A percentile compares a stretch with the other conserved stretches of the same genome.
phyloP scores from a whole-genome alignment of 2,113 vertebrate genomes.

The Ifrita kowaldi region DNA sequence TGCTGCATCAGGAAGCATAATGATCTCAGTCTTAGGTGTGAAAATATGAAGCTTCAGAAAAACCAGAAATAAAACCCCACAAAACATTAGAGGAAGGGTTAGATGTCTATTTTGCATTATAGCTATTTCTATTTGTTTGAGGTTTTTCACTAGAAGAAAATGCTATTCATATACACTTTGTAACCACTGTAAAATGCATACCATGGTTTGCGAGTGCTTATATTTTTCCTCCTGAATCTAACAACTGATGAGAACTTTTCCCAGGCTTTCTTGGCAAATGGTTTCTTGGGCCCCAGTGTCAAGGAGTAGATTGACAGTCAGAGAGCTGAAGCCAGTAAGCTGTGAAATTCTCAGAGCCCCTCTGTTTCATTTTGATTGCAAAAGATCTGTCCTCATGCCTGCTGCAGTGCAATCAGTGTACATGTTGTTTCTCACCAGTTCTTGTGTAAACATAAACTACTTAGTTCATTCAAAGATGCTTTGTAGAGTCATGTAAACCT shows the following conservation, averaged over 20 bases:
- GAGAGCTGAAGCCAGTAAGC: background rate
- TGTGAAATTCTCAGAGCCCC: background rate
- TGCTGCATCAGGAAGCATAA: background rate
- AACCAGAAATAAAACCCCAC: fast-evolving
- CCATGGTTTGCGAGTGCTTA: background rate
- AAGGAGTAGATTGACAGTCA: background rate
- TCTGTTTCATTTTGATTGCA: background rate
- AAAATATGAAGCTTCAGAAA: background rate
- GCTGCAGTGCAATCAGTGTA: background rate
- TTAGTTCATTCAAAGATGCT: background rate
- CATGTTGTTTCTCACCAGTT: background rate
- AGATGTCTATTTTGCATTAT: background rate
- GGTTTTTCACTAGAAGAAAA: background rate
- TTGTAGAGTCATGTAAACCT: background rate
- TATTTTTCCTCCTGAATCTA: background rate
- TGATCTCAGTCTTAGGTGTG: background rate
- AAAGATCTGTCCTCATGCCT: background rate
- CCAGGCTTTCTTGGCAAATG: background rate
- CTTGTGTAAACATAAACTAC: background rate
- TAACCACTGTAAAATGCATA: background rate
- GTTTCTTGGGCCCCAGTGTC: background rate
- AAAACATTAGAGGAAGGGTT: background rate
- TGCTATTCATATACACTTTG: background rate
- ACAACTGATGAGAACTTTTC: background rate
- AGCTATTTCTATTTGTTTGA: background rate